Conservation (phyloP, 1,140 invertebrate genomes). For the Maconellicoccus hirsutus region DNA sequence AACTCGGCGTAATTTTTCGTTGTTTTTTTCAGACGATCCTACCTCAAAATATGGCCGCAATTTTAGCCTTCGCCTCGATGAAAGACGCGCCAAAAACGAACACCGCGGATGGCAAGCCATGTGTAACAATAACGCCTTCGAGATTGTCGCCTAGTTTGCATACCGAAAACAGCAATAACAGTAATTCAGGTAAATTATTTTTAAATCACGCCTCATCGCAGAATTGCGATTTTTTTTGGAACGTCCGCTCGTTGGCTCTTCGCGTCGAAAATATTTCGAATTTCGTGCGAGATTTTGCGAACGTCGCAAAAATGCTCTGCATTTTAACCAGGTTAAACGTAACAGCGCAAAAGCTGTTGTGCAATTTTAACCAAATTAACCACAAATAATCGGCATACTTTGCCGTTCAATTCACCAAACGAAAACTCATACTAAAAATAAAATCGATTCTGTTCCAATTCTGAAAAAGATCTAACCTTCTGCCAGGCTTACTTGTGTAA, state of each 20-base stretch:
- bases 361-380: slow-evolving; percentile 5
- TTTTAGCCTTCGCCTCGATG: slow-evolving; percentile 30
- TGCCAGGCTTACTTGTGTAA: neutral
- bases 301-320: neutral
- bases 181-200: slow-evolving; percentile 10
- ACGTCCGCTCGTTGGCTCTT: neutral
- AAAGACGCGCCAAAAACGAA: slow-evolving; percentile 26
- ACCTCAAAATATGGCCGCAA: slow-evolving; percentile 31
- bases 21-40: slow-evolving; percentile 29
- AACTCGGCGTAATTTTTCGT: neutral
- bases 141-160: slow-evolving; percentile 10
- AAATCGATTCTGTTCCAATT: slow-evolving; percentile 17
- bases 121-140: slow-evolving; percentile 10
- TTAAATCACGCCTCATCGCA: neutral
- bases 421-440: slow-evolving; percentile 12
- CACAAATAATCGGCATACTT: slow-evolving; percentile 16
- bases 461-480: slow-evolving; percentile 12
- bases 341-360: neutral
- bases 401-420: slow-evolving; percentile 11
- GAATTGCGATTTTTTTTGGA: neutral
- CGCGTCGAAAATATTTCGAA: neutral
- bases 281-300: neutral
- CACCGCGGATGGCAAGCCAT: neutral
- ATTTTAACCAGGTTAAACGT: no score
- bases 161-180: slow-evolving; percentile 2